These are phyloP conservation scores for Capreolus pygargus DNA, from an alignment of 2,113 vertebrate genomes.

Conservation along the genomic window DNA sequence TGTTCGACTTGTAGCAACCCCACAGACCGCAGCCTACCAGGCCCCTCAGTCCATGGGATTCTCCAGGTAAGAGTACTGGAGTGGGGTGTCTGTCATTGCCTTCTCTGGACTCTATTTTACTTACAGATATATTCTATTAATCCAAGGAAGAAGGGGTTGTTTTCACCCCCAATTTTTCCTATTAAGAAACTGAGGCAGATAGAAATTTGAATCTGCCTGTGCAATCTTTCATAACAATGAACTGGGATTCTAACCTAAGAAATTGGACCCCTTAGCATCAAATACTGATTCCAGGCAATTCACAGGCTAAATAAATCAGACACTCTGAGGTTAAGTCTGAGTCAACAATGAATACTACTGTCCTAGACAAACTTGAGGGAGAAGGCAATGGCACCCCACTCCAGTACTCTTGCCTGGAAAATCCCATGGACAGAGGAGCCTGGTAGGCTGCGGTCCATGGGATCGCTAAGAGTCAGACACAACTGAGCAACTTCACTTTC, in stretches of 20 bases:
- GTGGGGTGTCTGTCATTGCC: neutral
- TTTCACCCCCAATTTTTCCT: neutral
- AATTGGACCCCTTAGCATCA: neutral
- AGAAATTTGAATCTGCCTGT: neutral
- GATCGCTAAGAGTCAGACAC: too few species aligned
- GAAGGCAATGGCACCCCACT: too few species aligned
- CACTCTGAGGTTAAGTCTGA: neutral
- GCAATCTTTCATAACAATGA: neutral
- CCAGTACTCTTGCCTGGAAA: too few species aligned
- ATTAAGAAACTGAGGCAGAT: neutral
- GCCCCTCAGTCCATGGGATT: neutral
- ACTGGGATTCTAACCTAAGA: neutral
- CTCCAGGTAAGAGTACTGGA: neutral
- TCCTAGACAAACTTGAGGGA: neutral
- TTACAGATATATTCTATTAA: neutral
- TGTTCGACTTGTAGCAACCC: fast-evolving
- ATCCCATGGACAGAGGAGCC: too few species aligned
- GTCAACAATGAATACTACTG: neutral
- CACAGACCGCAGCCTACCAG: neutral
- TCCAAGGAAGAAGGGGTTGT: neutral
- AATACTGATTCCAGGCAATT: neutral
- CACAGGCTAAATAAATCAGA: neutral
- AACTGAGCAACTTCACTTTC: too few species aligned
- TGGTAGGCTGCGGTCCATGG: too few species aligned
- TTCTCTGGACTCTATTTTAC: neutral